Conservation (phyloP, 2,888 invertebrate species). For the Yponomeuta plumbellus region DNA sequence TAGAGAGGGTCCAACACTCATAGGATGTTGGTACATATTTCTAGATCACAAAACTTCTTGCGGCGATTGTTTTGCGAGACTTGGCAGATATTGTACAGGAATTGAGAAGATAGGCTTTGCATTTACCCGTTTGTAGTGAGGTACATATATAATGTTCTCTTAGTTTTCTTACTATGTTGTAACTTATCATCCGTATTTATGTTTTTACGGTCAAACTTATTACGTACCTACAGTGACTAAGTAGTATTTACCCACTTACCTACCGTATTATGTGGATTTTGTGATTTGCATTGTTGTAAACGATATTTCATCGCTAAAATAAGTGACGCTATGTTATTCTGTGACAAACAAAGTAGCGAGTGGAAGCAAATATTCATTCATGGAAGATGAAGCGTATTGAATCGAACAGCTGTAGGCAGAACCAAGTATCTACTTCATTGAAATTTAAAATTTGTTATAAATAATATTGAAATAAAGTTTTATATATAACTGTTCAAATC, state of each 20-base stretch:
- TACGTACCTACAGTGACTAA: not conserved
- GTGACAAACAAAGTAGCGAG: not conserved
- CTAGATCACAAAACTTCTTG: too few species aligned
- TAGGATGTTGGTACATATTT: too few species aligned
- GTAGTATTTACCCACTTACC: not conserved
- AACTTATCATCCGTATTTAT: too few species aligned
- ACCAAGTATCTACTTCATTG: not conserved
- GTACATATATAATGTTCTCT: too few species aligned
- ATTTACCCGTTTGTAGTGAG: too few species aligned
- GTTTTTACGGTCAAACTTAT: not conserved
- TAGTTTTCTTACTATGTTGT: too few species aligned
- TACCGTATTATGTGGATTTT: not conserved
- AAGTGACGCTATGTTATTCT: not conserved
- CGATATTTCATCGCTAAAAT: not conserved
- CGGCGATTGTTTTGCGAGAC: too few species aligned
- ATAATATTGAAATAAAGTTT: too few species aligned
- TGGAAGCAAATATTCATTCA: constrained; percentile 1
- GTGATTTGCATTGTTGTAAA: not conserved
- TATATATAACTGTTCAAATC: too few species aligned
- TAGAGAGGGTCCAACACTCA: too few species aligned
- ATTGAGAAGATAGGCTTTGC: too few species aligned
- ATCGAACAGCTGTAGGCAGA: not conserved
- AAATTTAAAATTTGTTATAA: not conserved
- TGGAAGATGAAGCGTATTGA: not conserved
- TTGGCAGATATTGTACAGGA: too few species aligned